Base-by-base conservation (phyloP, 2,797 vertebrate genomes). In the Xenopus petersii region DNA sequence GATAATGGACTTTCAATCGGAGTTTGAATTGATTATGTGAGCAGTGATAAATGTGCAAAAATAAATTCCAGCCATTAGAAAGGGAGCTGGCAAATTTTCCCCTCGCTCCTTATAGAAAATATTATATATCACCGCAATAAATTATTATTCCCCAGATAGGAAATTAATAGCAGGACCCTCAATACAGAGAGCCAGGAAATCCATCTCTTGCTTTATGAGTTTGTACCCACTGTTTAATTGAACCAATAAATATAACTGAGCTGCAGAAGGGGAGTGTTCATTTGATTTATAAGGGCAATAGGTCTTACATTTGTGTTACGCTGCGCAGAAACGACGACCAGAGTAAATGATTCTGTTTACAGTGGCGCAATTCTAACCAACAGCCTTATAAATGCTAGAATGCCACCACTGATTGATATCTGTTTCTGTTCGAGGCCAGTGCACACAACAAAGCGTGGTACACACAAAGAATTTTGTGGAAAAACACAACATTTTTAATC, bases 171-270 rank as follows among this genome's bases (percentile, higher is more conserved):
- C 30, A 56, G 17, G 48, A 64, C 30, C 49, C 42, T 36, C 60
- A 47, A 58, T 33, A 70, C 30, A 75, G 17, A 11, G 42, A 75
- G 74, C 33, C 66, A 47, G 15, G 17, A 67, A 54, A 47, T 54
- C 48, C 33, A 56, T 64, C 61, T 75, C 24, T 16, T 59, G 36
- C 10, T 75, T 70, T 75, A 70, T 60, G 67, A 51, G 49, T 70
- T 65, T 75, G 74, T 70, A 70, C 74, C 60, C 10, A 64, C 70
- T 67, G 49, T 70, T 30, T 70, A 75, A 75, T 75, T 75, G 74
- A 70, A 70, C 67, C 62, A 70, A 75, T 70, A 75, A 75, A 75
- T 75, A 75, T 58, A 70, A 70, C 67, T 21, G 17, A 26, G n/a
- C 51, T 33, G 55, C 49, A 30, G 42, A 36, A 51, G 17, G 26